phyloP scores from a whole-genome alignment of 2,888 invertebrate genomes.

The Lordiphosa fenestrarum region DNA sequence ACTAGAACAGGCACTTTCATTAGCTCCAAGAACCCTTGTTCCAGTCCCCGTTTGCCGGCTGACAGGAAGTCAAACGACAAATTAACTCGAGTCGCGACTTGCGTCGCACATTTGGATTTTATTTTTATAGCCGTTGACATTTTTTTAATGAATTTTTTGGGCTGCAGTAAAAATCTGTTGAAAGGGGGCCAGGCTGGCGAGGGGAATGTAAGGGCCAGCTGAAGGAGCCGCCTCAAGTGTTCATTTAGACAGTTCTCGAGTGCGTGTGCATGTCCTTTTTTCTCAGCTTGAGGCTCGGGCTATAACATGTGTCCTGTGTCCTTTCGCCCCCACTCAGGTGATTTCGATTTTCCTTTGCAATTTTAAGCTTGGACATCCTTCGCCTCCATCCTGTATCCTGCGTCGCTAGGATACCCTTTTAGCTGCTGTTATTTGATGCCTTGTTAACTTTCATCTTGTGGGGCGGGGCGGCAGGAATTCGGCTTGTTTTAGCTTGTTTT shows the following conservation, averaged over 20 bases:
- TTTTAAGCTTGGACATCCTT: conserved; percentile 34
- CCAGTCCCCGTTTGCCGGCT: conserved; percentile 43
- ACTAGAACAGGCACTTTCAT: no score
- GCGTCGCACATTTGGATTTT: conserved; percentile 16
- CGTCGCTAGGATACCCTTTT: conserved; percentile 70
- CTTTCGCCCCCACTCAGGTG: conserved; percentile 4
- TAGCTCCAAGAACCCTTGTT: conserved; percentile 2
- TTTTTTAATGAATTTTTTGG: conserved; percentile 24
- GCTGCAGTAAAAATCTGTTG: conserved; percentile 12
- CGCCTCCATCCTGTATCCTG: conserved; percentile 19
- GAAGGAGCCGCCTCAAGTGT: conserved; percentile 7
- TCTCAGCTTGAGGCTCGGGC: conserved; percentile 9
- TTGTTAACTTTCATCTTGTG: conserved; percentile 66
- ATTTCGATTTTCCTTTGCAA: conserved; percentile 18
- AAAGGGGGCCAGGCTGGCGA: conserved; percentile 9
- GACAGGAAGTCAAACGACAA: conserved; percentile 68
- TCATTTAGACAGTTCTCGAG: conserved; percentile 15
- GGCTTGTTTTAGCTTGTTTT: conserved; percentile 36
- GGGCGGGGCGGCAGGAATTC: conserved; percentile 19
- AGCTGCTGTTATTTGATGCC: conserved; percentile 68
- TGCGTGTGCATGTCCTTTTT: conserved; percentile 22
- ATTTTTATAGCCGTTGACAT: conserved; percentile 30
- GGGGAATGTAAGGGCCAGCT: background rate
- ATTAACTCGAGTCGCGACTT: conserved; percentile 23
- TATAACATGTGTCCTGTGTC: conserved; percentile 10